A percentile compares a stretch with the other conserved stretches of the same genome.
These are phyloP conservation scores for Horisme vitalbata DNA, from an alignment of 2,888 invertebrate genomes.

Conservation along the genomic window DNA sequence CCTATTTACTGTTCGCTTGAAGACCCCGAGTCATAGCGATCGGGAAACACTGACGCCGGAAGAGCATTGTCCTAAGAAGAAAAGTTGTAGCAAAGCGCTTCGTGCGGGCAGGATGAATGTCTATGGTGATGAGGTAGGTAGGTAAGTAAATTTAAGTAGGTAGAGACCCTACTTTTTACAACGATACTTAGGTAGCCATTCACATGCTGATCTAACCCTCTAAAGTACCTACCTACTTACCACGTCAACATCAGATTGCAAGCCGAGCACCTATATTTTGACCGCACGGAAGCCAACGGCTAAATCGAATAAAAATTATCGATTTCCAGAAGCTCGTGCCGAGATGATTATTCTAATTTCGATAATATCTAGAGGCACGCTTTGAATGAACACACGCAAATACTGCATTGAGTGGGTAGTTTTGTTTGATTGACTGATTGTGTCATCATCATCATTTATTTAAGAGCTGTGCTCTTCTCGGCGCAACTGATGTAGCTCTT, in stretches of 20 bases:
- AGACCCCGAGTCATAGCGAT: no score
- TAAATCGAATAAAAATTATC: constrained; percentile 45
- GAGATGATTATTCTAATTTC: constrained; percentile 48
- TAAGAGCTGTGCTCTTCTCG: no score
- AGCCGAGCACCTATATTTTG: constrained; percentile 13
- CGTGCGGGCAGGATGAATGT: no score
- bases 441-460: no score
- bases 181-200: no score
- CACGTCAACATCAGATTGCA: constrained; percentile 4
- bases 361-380: constrained; percentile 54
- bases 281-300: constrained; percentile 63
- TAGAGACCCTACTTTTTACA: not conserved
- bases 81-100: no score
- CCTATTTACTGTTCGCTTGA: no score
- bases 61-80: no score
- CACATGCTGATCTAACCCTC: constrained; percentile 4
- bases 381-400: constrained; percentile 49
- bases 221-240: not conserved
- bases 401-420: constrained; percentile 21
- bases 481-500: no score
- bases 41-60: no score
- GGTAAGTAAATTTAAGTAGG: no score
- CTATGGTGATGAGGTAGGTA: no score
- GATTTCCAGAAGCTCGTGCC: constrained; percentile 65
- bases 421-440: constrained; percentile 24